Evolutionary conservation across 2,113 vertebrate genomes (phyloP).

Genomic region (Talpa occidentalis): DNA sequence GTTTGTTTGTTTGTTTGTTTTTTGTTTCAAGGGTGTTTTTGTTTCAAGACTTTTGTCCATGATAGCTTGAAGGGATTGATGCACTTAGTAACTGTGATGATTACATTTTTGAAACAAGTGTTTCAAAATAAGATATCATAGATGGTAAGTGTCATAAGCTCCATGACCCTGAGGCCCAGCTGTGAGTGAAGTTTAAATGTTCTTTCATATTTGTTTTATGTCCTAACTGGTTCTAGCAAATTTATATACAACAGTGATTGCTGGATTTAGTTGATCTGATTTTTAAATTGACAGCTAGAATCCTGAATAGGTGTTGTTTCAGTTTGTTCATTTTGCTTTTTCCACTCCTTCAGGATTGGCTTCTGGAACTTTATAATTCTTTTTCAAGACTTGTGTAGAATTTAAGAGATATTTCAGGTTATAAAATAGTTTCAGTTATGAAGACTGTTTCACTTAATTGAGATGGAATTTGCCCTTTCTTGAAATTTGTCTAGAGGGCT

Average conservation of each 20-base stretch:
- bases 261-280: constrained; percentile 36
- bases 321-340: constrained; percentile 8
- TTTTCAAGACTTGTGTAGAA: constrained; percentile 8
- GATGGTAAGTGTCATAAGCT: not conserved
- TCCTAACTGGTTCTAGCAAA: constrained; percentile 1
- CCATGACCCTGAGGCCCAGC: not conserved
- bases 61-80: constrained; percentile 14
- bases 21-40: too few species aligned
- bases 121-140: not conserved
- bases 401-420: constrained; percentile 28
- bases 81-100: not conserved
- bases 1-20: too few species aligned
- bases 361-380: not conserved
- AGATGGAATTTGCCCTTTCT: not conserved
- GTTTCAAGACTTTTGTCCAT: not conserved
- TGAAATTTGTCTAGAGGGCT: constrained; percentile 26
- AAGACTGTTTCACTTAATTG: not conserved
- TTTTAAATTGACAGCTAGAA: constrained; percentile 21
- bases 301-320: not conserved
- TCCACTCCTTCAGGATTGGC: not conserved
- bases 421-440: constrained; percentile 9
- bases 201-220: constrained; percentile 5
- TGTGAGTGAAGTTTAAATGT: constrained; percentile 22
- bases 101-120: not conserved
- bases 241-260: not conserved